Base-by-base conservation (phyloP, 2,113 vertebrate species). In the Eurypyga helias region DNA sequence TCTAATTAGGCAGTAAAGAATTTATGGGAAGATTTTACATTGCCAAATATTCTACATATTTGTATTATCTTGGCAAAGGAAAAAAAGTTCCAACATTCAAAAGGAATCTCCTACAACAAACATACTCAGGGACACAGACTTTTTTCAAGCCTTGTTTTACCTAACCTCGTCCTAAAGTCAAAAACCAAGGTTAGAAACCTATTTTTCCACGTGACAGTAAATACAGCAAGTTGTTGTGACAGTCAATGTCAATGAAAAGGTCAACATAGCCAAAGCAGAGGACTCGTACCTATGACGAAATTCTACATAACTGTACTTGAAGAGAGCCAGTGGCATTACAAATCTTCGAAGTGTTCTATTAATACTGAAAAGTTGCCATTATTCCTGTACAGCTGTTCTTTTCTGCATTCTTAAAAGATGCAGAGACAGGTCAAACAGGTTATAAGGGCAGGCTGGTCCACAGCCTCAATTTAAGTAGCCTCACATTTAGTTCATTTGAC, bases 1-100 rank as follows among this genome's bases (percentile, higher is more conserved):
- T 80, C 81, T 95, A 96, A 93, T 91, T 96, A 94, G 61, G 77
- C 54, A 94, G 83, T 21, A 93, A 31, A 81, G 43, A 91, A 89
- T 93, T 94, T 95, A 92, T 33, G 54, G 41, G 26, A 58, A 92
- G 38, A 76, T 91, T 51, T 78, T 62, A 90, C 52, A 72, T 8
- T 87, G 95, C 87, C 89, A 97, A 95, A 49, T 54, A 89, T 84
- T 93, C 72, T 45, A 96, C 57, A 81, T 31, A 66, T 70, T 90
- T 79, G 61, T 71, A 75, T 84, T 82, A 72, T 23, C 79, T 93
- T 91, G 90, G 94, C 93, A 95, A 34, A 9, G 66, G 67, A 89
- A 93, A 95, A 95, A 79, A 83, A 80, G 41, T 65, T 72, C 77
- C 95, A 78, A 93, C 77, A 91, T 94, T 93, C 60, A 81, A 75